Percentiles rank a stretch among this genome's conserved stretches.
Conservation (phyloP, 2,888 invertebrate genomes). For the Carterocephalus palaemon region DNA sequence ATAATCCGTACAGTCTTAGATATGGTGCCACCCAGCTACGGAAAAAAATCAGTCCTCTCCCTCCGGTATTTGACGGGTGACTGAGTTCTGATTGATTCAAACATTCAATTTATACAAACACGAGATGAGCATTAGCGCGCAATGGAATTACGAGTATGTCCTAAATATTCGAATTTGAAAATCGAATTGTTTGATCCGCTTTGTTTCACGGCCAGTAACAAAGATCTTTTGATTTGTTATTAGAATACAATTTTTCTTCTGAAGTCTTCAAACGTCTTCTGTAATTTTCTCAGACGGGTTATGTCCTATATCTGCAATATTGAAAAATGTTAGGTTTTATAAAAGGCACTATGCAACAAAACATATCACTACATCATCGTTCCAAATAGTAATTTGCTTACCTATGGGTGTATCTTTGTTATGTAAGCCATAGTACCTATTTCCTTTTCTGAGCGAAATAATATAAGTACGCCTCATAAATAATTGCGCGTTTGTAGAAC, state of each 20-base stretch:
- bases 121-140: slow-evolving; percentile 64
- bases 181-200: slow-evolving; percentile 52
- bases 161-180: slow-evolving; percentile 66
- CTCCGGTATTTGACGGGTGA: slow-evolving; percentile 45
- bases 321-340: too few species aligned
- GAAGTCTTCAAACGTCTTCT: too few species aligned
- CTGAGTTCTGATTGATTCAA: slow-evolving; percentile 51
- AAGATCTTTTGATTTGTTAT: too few species aligned
- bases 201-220: slow-evolving; percentile 43
- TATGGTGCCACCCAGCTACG: slow-evolving; percentile 21
- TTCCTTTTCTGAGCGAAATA: slow-evolving; percentile 13
- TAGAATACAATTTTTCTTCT: too few species aligned
- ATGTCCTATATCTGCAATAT: too few species aligned
- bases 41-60: slow-evolving; percentile 38
- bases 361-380: too few species aligned
- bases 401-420: slow-evolving; percentile 22
- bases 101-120: slow-evolving; percentile 65
- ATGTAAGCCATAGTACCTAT: slow-evolving; percentile 19
- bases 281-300: too few species aligned
- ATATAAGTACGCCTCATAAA: slow-evolving; percentile 8
- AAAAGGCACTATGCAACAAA: too few species aligned
- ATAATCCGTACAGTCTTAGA: slow-evolving; percentile 23
- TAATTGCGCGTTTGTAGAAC: slow-evolving; percentile 2
- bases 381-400: too few species aligned
- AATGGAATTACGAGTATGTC: slow-evolving; percentile 64